Percentiles rank a stretch among this genome's conserved stretches.
These are phyloP conservation scores for Danionella cerebrum DNA, from an alignment of 2,113 vertebrate genomes.

Conservation along the genomic window DNA sequence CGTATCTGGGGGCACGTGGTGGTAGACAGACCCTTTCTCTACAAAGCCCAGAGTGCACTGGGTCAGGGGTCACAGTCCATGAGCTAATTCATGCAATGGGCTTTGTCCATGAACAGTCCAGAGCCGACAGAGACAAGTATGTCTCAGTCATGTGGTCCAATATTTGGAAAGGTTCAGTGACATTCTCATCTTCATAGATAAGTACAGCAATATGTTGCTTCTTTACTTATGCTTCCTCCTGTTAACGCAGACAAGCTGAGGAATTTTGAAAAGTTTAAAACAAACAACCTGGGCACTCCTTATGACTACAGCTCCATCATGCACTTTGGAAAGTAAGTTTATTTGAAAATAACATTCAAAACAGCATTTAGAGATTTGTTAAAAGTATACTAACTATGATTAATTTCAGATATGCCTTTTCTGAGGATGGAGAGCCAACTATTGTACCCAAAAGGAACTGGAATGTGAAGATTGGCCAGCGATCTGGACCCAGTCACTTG, in stretches of 20 bases:
- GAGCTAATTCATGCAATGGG: slow-evolving; percentile 57
- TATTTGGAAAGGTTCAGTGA: slow-evolving; percentile 61
- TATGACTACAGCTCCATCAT: slow-evolving; percentile 72
- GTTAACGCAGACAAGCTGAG: slow-evolving; percentile 54
- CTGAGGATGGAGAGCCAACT: slow-evolving; percentile 61
- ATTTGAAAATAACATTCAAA: neutral
- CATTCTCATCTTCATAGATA: neutral
- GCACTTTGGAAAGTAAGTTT: slow-evolving; percentile 68
- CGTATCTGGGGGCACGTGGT: slow-evolving; percentile 63
- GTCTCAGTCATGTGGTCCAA: slow-evolving; percentile 59
- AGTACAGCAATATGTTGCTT: no score
- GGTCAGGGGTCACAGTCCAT: slow-evolving; percentile 55
- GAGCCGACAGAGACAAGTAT: slow-evolving; percentile 55
- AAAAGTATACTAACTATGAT: neutral
- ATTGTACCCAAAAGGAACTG: slow-evolving; percentile 55
- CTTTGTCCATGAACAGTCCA: slow-evolving; percentile 64
- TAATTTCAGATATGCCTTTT: slow-evolving; percentile 60
- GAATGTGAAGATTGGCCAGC: slow-evolving; percentile 55
- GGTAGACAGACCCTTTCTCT: slow-evolving; percentile 60
- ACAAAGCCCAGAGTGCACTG: slow-evolving; percentile 51
- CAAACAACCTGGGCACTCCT: slow-evolving; percentile 54
- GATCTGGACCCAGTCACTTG: slow-evolving; percentile 51
- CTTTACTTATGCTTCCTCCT: neutral
- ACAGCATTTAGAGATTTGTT: neutral
- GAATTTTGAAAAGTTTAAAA: slow-evolving; percentile 66